Evolutionary conservation across 2,797 vertebrate species (phyloP), one percentile per base, ranked within the genome.

Genomic region (Cryptoprocta ferox): DNA sequence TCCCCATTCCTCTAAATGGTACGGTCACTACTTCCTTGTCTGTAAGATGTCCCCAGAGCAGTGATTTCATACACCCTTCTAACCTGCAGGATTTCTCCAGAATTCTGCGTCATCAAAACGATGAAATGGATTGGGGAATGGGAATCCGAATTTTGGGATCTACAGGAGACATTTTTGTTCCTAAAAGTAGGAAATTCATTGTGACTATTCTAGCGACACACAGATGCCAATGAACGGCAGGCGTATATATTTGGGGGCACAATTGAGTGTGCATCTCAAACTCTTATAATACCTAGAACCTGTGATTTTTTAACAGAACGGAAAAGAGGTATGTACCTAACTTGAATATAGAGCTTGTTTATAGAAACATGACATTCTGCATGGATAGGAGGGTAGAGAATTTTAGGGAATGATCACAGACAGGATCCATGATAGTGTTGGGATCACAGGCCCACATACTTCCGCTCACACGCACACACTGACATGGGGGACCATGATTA

Each of bases 51-150:
- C 18, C 56, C 66, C 28, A 2, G 39, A 39, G 37, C 1, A 1
- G 5, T 39, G 12, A 4, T 12, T 1, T 39, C 53, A 2, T 4
- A 10, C 16, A 0, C 4, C 21, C 0, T 0, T 26, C 6, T 16
- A 35, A 35, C 35, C 8, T 6, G 35, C 50, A 42, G 35, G 18
- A 9, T 50, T 4, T 35, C 63, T 48, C 35, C 35, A 32, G 65
- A 65, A 53, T 80, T 39, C 16, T 4, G 7, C 7, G 11, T 24
- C 81, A 48, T 1, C 63, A 1, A 63, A 35, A 30, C 50, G 2
- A 24, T 18, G 1, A 63, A 68, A 76, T 0, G 1, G 42, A 18
- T 15, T 0, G 19, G 28, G n/a, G 71, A 76, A 45, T 0, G 16
- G 1, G 6, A 12, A 59, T 19, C 86, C 37, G 24, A 68, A 5